Percentiles rank a stretch among this genome's conserved stretches.
Evolutionary conservation across 2,797 vertebrate genomes (phyloP).

Genomic region (Siniperca scherzeri): DNA sequence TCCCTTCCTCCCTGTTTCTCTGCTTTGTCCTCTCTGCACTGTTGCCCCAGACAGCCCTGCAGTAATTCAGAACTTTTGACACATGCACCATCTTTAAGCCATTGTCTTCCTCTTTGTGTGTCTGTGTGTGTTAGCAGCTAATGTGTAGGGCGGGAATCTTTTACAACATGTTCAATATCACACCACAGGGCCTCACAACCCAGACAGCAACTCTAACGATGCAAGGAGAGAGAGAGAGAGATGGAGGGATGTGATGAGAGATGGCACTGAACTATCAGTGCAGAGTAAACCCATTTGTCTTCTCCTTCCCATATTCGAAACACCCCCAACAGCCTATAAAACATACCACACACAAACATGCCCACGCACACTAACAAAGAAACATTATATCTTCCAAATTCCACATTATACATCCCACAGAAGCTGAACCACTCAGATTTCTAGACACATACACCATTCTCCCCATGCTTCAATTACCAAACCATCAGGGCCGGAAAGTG

Average conservation of each 20-base stretch:
- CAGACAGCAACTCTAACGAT: constrained; percentile 74
- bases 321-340: constrained; percentile 74
- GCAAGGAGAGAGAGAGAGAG: constrained; percentile 55
- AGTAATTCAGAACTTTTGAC: constrained; percentile 73
- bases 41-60: constrained; percentile 74
- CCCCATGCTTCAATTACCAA: constrained; percentile 54
- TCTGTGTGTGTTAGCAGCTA: constrained; percentile 63
- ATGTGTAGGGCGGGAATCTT: constrained; percentile 76
- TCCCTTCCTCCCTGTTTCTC: constrained; percentile 45
- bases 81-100: constrained; percentile 48
- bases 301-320: constrained; percentile 68
- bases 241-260: constrained; percentile 65
- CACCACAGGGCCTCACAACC: constrained; percentile 77
- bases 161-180: constrained; percentile 80
- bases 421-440: constrained; percentile 45
- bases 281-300: constrained; percentile 79
- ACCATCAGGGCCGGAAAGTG: constrained; percentile 45
- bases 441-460: constrained; percentile 32
- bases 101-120: constrained; percentile 23
- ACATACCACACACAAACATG: constrained; percentile 62
- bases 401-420: constrained; percentile 58
- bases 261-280: constrained; percentile 71
- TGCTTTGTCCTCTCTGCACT: constrained; percentile 67
- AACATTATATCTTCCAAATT: constrained; percentile 62
- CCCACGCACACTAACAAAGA: constrained; percentile 55